Conservation (phyloP, 1,140 invertebrate genomes). For the Camponotus floridanus region DNA sequence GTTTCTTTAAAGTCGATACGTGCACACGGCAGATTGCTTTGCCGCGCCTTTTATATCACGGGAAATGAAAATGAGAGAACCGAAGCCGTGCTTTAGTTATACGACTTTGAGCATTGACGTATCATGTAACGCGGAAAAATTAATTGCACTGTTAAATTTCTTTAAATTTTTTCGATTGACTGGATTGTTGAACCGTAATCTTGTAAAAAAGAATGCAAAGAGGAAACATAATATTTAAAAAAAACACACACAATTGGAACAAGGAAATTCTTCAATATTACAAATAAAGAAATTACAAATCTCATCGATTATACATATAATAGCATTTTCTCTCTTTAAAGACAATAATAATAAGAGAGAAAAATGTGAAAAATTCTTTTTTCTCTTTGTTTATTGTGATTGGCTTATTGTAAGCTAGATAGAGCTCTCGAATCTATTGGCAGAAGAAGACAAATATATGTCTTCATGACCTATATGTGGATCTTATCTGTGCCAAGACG, state of each 20-base stretch:
- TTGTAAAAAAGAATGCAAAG: neutral
- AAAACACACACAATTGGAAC: neutral
- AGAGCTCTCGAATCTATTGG: neutral
- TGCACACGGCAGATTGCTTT: neutral
- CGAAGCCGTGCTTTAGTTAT: neutral
- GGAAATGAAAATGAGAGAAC: constrained; percentile 7
- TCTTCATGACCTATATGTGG: constrained; percentile 24
- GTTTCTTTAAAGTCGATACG: neutral
- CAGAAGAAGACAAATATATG: neutral
- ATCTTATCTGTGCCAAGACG: constrained; percentile 38
- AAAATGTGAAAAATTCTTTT: neutral
- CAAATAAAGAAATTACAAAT: neutral
- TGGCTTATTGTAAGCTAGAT: neutral
- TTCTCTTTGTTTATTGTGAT: neutral
- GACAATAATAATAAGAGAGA: neutral
- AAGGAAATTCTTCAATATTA: neutral
- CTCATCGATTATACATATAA: neutral
- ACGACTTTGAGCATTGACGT: neutral
- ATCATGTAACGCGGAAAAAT: neutral
- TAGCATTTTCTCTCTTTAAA: neutral
- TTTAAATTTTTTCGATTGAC: too few species aligned
- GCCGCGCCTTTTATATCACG: neutral
- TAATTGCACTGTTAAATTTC: neutral
- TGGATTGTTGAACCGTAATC: neutral
- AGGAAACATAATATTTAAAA: neutral